phyloP scores from a whole-genome alignment of 1,140 invertebrate genomes.

The Drosophila azteca region DNA sequence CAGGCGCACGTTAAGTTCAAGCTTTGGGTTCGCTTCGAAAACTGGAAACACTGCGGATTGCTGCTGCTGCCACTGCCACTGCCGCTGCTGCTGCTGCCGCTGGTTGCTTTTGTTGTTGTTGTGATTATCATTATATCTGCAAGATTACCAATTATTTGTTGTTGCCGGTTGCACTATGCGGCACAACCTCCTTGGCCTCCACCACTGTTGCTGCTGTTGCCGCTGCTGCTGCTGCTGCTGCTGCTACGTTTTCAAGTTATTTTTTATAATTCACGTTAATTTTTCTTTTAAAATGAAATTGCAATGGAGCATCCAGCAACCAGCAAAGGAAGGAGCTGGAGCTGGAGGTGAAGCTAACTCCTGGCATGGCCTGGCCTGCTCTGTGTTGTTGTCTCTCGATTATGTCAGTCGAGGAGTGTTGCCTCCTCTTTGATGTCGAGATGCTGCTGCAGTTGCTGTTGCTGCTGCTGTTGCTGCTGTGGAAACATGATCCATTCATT shows the following conservation, averaged over 20 bases:
- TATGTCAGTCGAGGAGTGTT: slow-evolving; percentile 73
- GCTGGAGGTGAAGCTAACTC: slow-evolving; percentile 33
- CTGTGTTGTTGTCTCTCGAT: slow-evolving; percentile 72
- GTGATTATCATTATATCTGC: slow-evolving; percentile 80
- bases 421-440: slow-evolving; percentile 75
- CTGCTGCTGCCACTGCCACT: slow-evolving; percentile 31
- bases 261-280: slow-evolving; percentile 81
- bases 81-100: slow-evolving; percentile 27
- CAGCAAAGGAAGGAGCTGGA: slow-evolving; percentile 20
- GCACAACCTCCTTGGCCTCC: background rate
- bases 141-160: slow-evolving; percentile 79
- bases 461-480: slow-evolving; percentile 9
- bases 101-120: slow-evolving; percentile 62
- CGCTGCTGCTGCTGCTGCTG: slow-evolving; percentile 22
- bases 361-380: slow-evolving; percentile 10
- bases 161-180: slow-evolving; percentile 53
- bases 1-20: slow-evolving; percentile 68
- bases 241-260: slow-evolving; percentile 63
- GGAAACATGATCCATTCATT: slow-evolving; percentile 45
- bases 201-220: slow-evolving; percentile 38
- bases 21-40: slow-evolving; percentile 25
- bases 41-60: slow-evolving; percentile 26
- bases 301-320: slow-evolving; percentile 45
- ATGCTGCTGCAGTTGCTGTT: slow-evolving; percentile 3
- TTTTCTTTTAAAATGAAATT: slow-evolving; percentile 80